phyloP scores from a whole-genome alignment of 1,140 invertebrate genomes.

The Bombus confusus region DNA sequence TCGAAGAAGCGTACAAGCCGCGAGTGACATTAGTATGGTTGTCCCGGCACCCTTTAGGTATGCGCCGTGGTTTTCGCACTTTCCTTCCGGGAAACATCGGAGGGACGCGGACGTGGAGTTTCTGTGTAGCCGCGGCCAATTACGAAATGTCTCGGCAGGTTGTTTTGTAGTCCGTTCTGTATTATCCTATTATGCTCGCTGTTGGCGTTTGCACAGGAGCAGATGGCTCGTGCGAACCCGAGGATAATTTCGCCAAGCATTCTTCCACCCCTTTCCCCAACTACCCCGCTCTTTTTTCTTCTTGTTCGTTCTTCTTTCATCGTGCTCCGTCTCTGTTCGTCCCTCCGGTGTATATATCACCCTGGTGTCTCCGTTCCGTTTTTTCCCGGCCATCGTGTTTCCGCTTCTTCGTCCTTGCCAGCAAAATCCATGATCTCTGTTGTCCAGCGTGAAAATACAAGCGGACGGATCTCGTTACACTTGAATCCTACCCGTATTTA shows the following conservation, averaged over 20 bases:
- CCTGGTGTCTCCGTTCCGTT: neutral
- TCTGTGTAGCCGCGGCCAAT: constrained; percentile 71
- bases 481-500: constrained; percentile 57
- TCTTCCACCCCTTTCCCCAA: neutral
- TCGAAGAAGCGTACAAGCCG: constrained; percentile 9
- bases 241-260: constrained; percentile 71
- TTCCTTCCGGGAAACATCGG: constrained; percentile 7
- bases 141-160: constrained; percentile 72
- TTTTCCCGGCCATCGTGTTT: neutral
- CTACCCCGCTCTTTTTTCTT: neutral
- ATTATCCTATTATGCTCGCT: constrained; percentile 76
- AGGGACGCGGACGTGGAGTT: neutral
- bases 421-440: constrained; percentile 42
- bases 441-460: constrained; percentile 48
- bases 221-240: constrained; percentile 59
- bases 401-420: neutral
- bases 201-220: constrained; percentile 44
- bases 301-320: neutral
- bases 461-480: constrained; percentile 54
- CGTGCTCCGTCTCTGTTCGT: neutral
- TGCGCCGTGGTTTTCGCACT: constrained; percentile 41
- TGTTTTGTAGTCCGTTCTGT: constrained; percentile 65
- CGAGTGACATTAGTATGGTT: constrained; percentile 43
- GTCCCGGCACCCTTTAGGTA: constrained; percentile 13
- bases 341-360: neutral